Base-by-base conservation (phyloP, 2,888 invertebrate species). In the Andrena chrysosceles region DNA sequence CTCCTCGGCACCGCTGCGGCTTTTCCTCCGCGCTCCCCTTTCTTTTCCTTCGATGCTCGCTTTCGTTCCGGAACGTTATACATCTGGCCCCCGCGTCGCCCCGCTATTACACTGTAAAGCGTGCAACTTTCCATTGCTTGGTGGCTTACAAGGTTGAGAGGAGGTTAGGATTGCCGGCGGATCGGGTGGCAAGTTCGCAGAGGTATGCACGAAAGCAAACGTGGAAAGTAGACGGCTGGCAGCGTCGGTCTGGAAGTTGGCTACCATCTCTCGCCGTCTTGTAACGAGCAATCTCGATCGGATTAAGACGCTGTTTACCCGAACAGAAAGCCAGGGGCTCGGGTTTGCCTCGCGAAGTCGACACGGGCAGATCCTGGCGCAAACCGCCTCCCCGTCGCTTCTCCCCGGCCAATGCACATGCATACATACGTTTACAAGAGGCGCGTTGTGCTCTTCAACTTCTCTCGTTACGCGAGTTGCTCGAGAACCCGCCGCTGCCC, bases 241-340 rank as follows among this genome's bases (percentile, higher is more conserved):
- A 48, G 33, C 63, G 54, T 29, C 33, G 56, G 54, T 54, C n/a
- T 66, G 48, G 54, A 71, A 84, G 72, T 81, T 49, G 60, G 60
- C 73, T 60, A 64, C 59, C 68, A 56, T 42, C 76, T 42, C 76
- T 74, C 8, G 66, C 66, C 69, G 72, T 71, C 70, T 73, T 76
- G 83, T 81, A 83, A 81, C 84, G 84, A 77, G 81, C 78, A 85
- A 84, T 84, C 85, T 78, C 77, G 85, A 69, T 78, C 81, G 84
- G 81, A 84, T 85, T 84, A 85, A 81, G 81, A 85, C 48, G 78
- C 56, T 81, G 84, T 84, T 85, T 80, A 85, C 83, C 84, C 64
- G 75, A 85, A 85, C 85, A 69, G 67, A 72, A 77, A 85, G 71
- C 83, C 73, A 68, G 56, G 77, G 83, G 78, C 85, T 77, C 48